Evolutionary conservation across 2,113 vertebrate species (phyloP).

Genomic region (Thalassarche chlororhynchos): DNA sequence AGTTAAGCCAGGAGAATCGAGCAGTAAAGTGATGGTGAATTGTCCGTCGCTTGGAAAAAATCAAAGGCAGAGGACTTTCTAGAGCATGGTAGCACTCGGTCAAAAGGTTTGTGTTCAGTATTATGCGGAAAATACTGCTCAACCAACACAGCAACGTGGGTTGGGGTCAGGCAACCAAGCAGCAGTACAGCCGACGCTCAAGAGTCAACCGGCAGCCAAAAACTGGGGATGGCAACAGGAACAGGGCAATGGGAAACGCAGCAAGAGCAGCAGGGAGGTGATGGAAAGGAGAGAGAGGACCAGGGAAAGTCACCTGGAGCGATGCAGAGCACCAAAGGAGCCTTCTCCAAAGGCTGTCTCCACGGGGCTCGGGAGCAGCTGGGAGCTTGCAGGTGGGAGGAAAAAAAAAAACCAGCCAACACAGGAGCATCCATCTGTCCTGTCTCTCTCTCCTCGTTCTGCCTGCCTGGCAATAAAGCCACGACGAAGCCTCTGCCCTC

Average conservation of each 20-base stretch:
- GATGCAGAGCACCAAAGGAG: background rate
- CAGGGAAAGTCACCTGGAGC: background rate
- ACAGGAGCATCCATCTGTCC: background rate
- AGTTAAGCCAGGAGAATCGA: background rate
- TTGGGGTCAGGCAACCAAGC: too few species aligned
- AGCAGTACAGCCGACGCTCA: background rate
- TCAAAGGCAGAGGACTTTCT: background rate
- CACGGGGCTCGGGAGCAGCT: background rate
- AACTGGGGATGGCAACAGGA: background rate
- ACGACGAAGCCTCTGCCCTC: background rate
- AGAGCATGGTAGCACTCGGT: background rate
- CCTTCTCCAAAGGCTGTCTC: background rate
- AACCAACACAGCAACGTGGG: background rate
- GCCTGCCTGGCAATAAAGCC: background rate
- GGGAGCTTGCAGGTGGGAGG: background rate
- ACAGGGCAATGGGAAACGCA: accelerated
- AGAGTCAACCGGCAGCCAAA: background rate
- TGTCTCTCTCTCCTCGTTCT: background rate
- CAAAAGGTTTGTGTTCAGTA: background rate
- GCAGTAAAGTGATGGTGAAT: background rate
- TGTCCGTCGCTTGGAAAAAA: background rate
- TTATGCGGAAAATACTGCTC: accelerated
- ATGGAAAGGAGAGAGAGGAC: background rate
- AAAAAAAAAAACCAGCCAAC: background rate
- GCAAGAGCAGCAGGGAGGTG: background rate